Base-by-base conservation (phyloP, 1,140 invertebrate species). In the Bombus haemorrhoidalis region DNA sequence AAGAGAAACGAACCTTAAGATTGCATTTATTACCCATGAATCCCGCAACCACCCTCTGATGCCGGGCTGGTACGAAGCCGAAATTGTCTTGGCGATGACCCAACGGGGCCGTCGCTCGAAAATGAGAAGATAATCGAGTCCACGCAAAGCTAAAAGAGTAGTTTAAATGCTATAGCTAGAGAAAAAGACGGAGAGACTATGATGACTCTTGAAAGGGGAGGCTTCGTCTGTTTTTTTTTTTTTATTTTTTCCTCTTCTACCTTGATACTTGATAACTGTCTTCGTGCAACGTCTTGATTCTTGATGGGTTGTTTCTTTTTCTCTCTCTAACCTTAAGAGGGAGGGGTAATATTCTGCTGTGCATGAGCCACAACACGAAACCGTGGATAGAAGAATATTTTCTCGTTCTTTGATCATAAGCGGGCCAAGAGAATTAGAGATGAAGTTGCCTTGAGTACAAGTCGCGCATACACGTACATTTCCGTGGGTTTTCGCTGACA, bases 41-140 rank as follows among this genome's bases (percentile, higher is more conserved):
- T 75, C 57, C 57, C 57, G 71, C 32, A 39, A 25, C 81, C 37
- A 57, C 28, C 34, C 59, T 13, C 39, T 6, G 10, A 25, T 13
- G 68, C 9, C 25, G 22, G 68, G 39, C 28, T 47, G 41, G 39
- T 43, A 28, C 66, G 32, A 59, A 53, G 79, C 47, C 47, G 87
- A 87, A 91, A 91, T 91, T 90, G 87, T 91, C 85, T 90, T 91
- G 91, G 91, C 91, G 64, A 53, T 80, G 75, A 79, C 76, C 83
- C 83, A 78, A 85, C 81, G 37, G 73, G 71, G 83, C 85, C 87
- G 71, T 18, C 34, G 75, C 75, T 77, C 57, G 75, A 77, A 86
- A 91, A 91, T 90, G 91, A 89, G 87, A 91, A 91, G 85, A 91
- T 91, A 91, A 91, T 91, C 90, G 90, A 91, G 86, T 91, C 88